Base-by-base conservation (phyloP, 2,113 vertebrate genomes). In the Myrmecobius fasciatus region DNA sequence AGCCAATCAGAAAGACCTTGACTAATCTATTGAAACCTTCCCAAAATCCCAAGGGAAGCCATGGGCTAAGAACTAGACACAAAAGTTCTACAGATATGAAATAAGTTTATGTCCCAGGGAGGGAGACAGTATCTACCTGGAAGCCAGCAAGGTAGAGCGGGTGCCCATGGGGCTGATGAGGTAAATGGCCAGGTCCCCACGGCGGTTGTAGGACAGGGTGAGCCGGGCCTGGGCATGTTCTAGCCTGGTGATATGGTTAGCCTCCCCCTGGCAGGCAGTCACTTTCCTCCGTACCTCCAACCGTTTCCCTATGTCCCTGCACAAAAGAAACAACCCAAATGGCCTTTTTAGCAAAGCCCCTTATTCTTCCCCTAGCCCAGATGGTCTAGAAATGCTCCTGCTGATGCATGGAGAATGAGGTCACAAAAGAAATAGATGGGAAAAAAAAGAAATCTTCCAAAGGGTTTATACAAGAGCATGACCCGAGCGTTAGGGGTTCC, bases 81-180 rank as follows among this genome's bases (percentile, higher is more conserved):
- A 43, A 8, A 43, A 83, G 17, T 83, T 83, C n/a, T 22, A 43
- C 3, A n/a, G n/a, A 83, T 43, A 43, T 43, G n/a, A 83, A 83
- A 83, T 43, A 43, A 75, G n/a, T 12, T 25, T 25, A 52, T 22
- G 56, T 47, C 25, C 0, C 22, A 43, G 89, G 10, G 46, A n/a
- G 53, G 91, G 75, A 8, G 46, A 83, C 92, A 4, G 48, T 83
- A 94, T 91, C 89, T 97, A 99, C 99, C 99, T 99, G 96, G 99
- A 98, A 0, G 99, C 99, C 95, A 99, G 99, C 52, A 99, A 98
- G 25, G 99, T 99, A 95, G 99, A 99, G 46, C 99, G 99, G 24
- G 99, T 99, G 92, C 99, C 99, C 96, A 99, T 98, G 93, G 99
- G 99, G 97, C 99, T 99, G 97, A 99, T 98, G 47, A 99, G 99